These are phyloP conservation scores for Marronus borbonicus DNA, from an alignment of 2,888 invertebrate genomes.

Conservation along the genomic window DNA sequence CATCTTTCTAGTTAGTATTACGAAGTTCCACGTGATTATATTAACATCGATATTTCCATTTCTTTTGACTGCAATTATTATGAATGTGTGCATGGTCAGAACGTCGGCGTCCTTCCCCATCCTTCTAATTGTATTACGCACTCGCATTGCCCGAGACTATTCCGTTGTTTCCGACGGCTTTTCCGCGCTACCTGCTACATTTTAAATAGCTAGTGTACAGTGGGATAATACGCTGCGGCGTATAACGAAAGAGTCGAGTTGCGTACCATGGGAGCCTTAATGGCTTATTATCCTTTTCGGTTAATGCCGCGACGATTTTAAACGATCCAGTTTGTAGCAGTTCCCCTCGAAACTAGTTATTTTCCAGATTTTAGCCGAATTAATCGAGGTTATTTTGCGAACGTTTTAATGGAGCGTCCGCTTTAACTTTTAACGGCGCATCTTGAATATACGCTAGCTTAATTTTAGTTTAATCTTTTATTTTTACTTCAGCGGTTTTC, in stretches of 20 bases:
- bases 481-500: no score
- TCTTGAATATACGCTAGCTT: no score
- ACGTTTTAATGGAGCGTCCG: background rate
- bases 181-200: background rate
- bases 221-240: background rate
- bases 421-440: background rate
- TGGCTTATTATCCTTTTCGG: slow-evolving; percentile 19
- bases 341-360: slow-evolving; percentile 15
- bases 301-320: slow-evolving; percentile 14
- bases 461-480: no score
- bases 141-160: no score
- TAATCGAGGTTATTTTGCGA: slow-evolving; percentile 12
- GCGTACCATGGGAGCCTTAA: slow-evolving; percentile 13
- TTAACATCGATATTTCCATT: no score
- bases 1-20: no score
- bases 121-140: slow-evolving; percentile 22
- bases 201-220: background rate
- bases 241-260: background rate
- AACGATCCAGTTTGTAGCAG: slow-evolving; percentile 2
- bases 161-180: background rate
- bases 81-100: background rate
- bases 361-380: slow-evolving; percentile 15
- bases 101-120: background rate
- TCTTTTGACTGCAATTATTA: no score
- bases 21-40: no score